Evolutionary conservation across 2,888 invertebrate genomes (phyloP).

Genomic region (Heliconius erato): DNA sequence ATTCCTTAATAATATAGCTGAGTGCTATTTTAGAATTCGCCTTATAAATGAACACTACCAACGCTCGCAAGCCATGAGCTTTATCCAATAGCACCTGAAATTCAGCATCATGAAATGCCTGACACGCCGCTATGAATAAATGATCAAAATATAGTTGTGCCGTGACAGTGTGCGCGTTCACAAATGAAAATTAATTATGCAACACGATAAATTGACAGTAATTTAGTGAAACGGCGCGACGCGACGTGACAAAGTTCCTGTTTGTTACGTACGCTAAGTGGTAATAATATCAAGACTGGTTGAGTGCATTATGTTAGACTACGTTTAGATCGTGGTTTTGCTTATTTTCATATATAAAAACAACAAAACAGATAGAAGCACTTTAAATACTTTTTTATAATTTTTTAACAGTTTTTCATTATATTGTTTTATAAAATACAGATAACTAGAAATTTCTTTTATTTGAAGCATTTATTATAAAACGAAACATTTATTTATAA

Average conservation of each 20-base stretch:
- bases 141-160: slow-evolving; percentile 69
- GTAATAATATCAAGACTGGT: slow-evolving; percentile 49
- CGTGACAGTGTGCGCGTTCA: slow-evolving; percentile 62
- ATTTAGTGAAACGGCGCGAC: slow-evolving; percentile 64
- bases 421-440: neutral
- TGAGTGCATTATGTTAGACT: slow-evolving; percentile 44
- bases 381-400: too few relatives aligned
- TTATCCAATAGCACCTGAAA: slow-evolving; percentile 59
- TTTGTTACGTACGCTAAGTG: slow-evolving; percentile 53
- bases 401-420: too few relatives aligned
- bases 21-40: slow-evolving; percentile 47
- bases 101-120: slow-evolving; percentile 65
- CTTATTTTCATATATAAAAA: too few relatives aligned
- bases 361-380: too few relatives aligned
- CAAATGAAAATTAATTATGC: slow-evolving; percentile 81
- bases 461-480: too few relatives aligned
- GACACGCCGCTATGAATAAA: slow-evolving; percentile 70
- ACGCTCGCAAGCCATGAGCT: slow-evolving; percentile 40
- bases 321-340: neutral
- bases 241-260: slow-evolving; percentile 57
- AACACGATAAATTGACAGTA: slow-evolving; percentile 78
- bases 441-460: neutral
- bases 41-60: slow-evolving; percentile 36
- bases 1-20: slow-evolving; percentile 19
- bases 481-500: too few relatives aligned